phyloP scores from a whole-genome alignment of 2,113 vertebrate species.

The Zonotrichia leucophrys region DNA sequence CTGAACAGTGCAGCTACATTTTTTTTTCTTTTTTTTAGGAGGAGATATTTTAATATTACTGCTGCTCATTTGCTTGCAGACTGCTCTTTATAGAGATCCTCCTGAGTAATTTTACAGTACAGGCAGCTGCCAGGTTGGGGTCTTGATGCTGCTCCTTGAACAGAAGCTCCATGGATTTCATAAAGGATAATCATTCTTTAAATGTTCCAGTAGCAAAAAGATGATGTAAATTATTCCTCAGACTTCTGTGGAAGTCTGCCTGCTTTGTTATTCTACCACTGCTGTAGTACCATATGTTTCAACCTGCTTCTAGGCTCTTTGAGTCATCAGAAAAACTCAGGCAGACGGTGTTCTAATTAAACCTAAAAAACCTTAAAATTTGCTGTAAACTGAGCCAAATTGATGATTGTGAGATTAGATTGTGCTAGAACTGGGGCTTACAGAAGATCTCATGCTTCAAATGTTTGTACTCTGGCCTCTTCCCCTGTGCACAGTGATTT shows the following conservation, averaged over 20 bases:
- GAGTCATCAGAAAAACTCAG: neutral
- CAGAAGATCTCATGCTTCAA: neutral
- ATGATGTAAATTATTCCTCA: neutral
- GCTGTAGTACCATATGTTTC: constrained; percentile 6
- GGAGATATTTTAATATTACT: neutral
- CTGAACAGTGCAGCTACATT: neutral
- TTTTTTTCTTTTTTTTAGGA: neutral
- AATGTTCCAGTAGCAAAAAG: neutral
- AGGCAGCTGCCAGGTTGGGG: neutral
- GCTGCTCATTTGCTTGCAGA: neutral
- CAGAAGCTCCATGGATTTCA: neutral
- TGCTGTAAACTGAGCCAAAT: neutral
- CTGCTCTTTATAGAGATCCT: neutral
- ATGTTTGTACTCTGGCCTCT: neutral
- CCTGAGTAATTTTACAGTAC: neutral
- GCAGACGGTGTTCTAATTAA: neutral
- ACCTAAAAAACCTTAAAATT: neutral
- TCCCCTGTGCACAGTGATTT: neutral
- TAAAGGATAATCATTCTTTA: neutral
- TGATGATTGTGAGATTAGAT: neutral
- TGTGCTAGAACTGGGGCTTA: neutral
- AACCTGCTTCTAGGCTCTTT: neutral
- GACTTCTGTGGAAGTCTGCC: neutral
- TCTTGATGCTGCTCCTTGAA: neutral
- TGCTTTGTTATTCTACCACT: neutral